Base-by-base conservation (phyloP, 2,113 vertebrate species). In the Phodopus roborovskii region DNA sequence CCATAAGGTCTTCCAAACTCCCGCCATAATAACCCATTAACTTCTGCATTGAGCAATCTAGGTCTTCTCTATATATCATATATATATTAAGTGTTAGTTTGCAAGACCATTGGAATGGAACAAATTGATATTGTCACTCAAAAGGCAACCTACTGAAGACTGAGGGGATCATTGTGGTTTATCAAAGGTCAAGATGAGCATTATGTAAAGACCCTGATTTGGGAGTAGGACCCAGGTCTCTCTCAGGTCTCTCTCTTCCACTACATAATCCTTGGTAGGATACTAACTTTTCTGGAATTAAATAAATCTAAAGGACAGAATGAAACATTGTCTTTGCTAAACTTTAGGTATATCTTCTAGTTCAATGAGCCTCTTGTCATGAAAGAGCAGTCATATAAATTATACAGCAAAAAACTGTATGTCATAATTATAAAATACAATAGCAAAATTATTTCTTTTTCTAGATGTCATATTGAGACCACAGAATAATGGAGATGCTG, bases 271-370 rank as follows among this genome's bases (percentile, higher is more conserved):
- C 22, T 86, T 90, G 70, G 22, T 66, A 45, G 3, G 0, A 68
- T 64, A 12, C 30, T 70, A 26, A 45, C 5, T 78, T 94, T 33
- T 78, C 10, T 60, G 36, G 87, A 66, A 16, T 33, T 87, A 70
- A 19, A 0, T 87, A 70, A 94, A 90, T 70, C 13, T 50, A 30
- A 84, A 71, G 82, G 15, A 36, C 17, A 13, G 26, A 28, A 75
- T 64, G 17, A 94, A 20, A 58, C 28, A 50, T 11, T 42, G 10
- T 66, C 7, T 60, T 95, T 84, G 17, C n/a, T 91, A 60, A 88
- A 92, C 48, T 28, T 95, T 84, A 64, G 22, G 6, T 71, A 62
- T 19, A 88, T 66, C 86, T 97, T 28, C 68, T 36, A 89, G 79
- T 83, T 92, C 50, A 60, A 24, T n/a, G 45, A 73, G 26, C 28